Base-by-base conservation (phyloP, 53 echinoderm and acorn worm genomes). In the Echinometra lucunter region DNA sequence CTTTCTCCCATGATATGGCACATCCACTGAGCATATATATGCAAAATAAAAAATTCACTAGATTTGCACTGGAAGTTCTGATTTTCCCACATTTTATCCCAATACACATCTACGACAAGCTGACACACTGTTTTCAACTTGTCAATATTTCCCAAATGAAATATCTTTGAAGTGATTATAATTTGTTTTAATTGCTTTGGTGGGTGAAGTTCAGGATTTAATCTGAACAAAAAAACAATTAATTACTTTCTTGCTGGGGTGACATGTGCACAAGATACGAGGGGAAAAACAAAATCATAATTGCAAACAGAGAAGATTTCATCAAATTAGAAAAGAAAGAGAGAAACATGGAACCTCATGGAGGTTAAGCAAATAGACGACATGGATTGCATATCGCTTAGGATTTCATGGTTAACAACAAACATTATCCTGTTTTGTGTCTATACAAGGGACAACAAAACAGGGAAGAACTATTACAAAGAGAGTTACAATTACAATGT, bases 371-470 rank as follows among this genome's bases (percentile, higher is more conserved):
- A 49, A 85, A 85, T 85, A 85, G 85, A 85, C 27, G 8, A 85
- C 47, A 85, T 49, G 85, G 49, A n/a, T 47, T 85, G 7, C 28
- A 85, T 49, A 53, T 85, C 85, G 21, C 49, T 45, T 85, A 85
- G 85, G 85, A 85, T 85, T 85, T 49, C 85, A 85, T 85, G 85
- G 85, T 85, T 85, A 28, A 85, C 44, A 81, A 81, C n/a, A 45
- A 49, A 85, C 17, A 85, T 25, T 12, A 74, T 74, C 85, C 30
- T 81, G 11, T 49, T 85, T 16, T 1, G 37, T 30, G 28, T 85
- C 45, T 11, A 45, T 47, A 17, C 47, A 25, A 17, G 45, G 49
- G 17, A 7, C 0, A 45, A 83, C 10, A 83, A 67, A 67, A 67
- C 67, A 67, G 42, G 80, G 80, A 80, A 40, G 80, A 80, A 40